Percentiles rank a stretch among this genome's conserved stretches.
Conservation (phyloP, 2,797 vertebrate species). For the Sylvilagus floridanus region DNA sequence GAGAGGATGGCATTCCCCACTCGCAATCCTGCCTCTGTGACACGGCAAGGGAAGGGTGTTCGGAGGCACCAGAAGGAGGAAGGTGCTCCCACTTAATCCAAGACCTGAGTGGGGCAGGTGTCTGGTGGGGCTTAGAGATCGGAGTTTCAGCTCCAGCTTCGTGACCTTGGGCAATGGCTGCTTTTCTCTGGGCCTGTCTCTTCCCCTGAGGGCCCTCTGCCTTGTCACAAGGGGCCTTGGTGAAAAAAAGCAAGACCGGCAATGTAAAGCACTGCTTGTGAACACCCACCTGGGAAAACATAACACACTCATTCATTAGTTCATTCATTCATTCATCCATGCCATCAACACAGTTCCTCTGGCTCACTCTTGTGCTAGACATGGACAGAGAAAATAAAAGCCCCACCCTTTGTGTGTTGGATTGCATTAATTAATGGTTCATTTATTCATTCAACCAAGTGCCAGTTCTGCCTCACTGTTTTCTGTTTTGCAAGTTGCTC, state of each 20-base stretch:
- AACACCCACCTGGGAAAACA: conserved; percentile 44
- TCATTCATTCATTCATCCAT: conserved; percentile 26
- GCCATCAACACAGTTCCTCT: background rate
- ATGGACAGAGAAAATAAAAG: background rate
- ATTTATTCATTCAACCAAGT: conserved; percentile 1
- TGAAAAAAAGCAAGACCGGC: conserved; percentile 21
- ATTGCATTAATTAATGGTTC: background rate
- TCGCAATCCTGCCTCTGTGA: background rate
- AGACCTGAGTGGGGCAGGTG: background rate
- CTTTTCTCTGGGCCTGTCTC: background rate
- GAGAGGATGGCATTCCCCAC: conserved; percentile 24
- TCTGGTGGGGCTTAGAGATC: background rate
- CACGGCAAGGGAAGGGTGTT: background rate
- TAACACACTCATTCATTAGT: background rate
- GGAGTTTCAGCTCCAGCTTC: background rate
- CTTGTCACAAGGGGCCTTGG: background rate
- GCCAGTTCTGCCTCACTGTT: background rate
- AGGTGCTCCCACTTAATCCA: background rate
- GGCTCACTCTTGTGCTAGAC: conserved; percentile 1
- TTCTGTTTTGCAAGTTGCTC: conserved; percentile 27
- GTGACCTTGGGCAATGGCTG: background rate
- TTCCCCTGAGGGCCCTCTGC: background rate
- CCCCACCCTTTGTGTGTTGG: background rate
- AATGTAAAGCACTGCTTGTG: conserved; percentile 34
- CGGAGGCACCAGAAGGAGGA: background rate